These are phyloP conservation scores for Panthera uncia DNA, from an alignment of 2,113 vertebrate species.

Conservation along the genomic window DNA sequence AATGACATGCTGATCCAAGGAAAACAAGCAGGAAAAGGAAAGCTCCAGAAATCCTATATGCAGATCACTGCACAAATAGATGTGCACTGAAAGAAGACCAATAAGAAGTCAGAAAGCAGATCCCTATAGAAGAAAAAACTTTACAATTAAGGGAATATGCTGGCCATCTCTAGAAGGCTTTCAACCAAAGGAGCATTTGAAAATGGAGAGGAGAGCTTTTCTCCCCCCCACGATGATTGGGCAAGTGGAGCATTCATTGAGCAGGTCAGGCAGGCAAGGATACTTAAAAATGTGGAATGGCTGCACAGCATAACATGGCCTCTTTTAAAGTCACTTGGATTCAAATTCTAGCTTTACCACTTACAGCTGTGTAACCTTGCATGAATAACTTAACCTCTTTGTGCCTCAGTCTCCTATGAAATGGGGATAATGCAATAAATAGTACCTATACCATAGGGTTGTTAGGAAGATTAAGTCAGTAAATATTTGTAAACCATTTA, in stretches of 20 bases:
- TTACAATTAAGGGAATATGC: neutral
- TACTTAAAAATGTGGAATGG: neutral
- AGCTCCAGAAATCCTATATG: neutral
- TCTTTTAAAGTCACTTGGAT: neutral
- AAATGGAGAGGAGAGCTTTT: neutral
- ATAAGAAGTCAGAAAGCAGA: constrained; percentile 11
- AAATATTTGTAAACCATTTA: constrained; percentile 6
- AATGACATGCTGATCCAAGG: neutral
- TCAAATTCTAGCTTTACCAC: constrained; percentile 35
- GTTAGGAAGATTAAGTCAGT: constrained; percentile 8
- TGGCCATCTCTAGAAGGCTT: neutral
- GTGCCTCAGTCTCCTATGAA: neutral
- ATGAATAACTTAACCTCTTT: neutral
- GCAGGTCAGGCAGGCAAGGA: neutral
- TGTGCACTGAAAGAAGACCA: constrained; percentile 4
- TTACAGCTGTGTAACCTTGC: neutral
- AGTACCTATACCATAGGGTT: neutral
- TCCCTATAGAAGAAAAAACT: neutral
- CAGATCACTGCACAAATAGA: neutral
- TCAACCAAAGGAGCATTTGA: neutral
- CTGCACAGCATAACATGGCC: neutral
- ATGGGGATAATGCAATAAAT: neutral
- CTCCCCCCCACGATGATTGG: neutral
- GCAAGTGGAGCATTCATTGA: neutral
- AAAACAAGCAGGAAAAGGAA: constrained; percentile 32